Evolutionary conservation across 2,888 invertebrate genomes (phyloP), one percentile per base, ranked within the genome.

Genomic region (Ashinkailepas kermadecensis): DNA sequence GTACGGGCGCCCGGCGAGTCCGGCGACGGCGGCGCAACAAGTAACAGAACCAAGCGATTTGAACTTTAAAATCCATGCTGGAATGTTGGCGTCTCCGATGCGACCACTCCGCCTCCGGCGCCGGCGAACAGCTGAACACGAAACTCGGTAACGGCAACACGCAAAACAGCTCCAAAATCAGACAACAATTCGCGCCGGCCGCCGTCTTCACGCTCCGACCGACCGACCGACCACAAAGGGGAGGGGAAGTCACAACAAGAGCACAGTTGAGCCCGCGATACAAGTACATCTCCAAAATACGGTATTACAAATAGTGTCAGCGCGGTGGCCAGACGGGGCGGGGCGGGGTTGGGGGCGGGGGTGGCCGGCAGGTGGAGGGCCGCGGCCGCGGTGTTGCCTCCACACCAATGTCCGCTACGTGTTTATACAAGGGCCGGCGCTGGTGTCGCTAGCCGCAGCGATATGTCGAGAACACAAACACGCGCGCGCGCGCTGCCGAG

Each of bases 151-250:
- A 74, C 74, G 74, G 74, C 54, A 74, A 74, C 74, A 56, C 74
- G 74, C 74, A 74, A 74, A 74, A 74, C 74, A 56, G 74, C 74
- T 74, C 74, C 74, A 74, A 74, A 74, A 74, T 74, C 54, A 74
- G 74, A 74, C 74, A 74, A 74, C 74, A 74, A 74, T 12, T 21
- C 54, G 18, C 54, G 1, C 74, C 74, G 74, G 39, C 21, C 74
- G 21, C 74, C 56, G 74, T 11, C 56, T 21, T 10, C 21, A 12
- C 23, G 65, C 6, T 18, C 11, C 56, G 12, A 59, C 21, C 54
- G 21, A 10, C 56, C 18, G 21, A 56, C 56, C 56, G 8, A 70
- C 39, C 39, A 70, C 70, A 70, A 23, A 56, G 56, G 65, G 18
- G 54, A 74, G 56, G 74, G 74, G 74, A 74, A 74, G 56, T 74